phyloP scores from a whole-genome alignment of 2,797 vertebrate species.

The Ispidina picta region DNA sequence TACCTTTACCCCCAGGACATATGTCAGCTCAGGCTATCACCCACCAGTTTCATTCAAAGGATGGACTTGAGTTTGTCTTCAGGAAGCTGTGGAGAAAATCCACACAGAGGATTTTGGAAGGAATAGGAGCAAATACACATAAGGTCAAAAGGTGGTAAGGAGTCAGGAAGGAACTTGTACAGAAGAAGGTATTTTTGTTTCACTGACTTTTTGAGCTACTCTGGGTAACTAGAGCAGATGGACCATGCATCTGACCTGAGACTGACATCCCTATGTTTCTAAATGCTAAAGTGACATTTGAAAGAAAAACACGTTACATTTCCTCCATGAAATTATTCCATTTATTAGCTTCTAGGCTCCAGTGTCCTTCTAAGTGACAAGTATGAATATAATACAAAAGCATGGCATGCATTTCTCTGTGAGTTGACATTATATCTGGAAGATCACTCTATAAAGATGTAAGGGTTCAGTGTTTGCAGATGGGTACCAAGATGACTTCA shows the following conservation, averaged over 20 bases:
- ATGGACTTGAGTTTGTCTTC: neutral
- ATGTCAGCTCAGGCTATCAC: neutral
- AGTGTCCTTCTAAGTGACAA: neutral
- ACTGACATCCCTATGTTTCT: neutral
- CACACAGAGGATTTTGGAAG: neutral
- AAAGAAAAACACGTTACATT: neutral
- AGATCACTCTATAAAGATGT: neutral
- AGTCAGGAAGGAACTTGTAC: neutral
- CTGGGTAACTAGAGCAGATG: neutral
- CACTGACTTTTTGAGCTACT: neutral
- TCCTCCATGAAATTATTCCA: neutral
- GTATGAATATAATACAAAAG: neutral
- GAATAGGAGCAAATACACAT: neutral
- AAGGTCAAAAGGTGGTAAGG: neutral
- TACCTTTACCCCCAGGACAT: fast-evolving
- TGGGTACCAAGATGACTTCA: neutral
- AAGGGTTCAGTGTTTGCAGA: neutral
- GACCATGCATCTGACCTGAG: neutral
- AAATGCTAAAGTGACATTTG: neutral
- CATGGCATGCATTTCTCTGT: neutral
- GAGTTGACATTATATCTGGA: neutral
- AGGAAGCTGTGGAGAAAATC: neutral
- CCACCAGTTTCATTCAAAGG: neutral
- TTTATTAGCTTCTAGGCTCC: neutral
- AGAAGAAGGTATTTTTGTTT: neutral